Evolutionary conservation across 1,140 invertebrate genomes (phyloP), one percentile per base, ranked within the genome.

Genomic region (Daktulosphaira vitifoliae): DNA sequence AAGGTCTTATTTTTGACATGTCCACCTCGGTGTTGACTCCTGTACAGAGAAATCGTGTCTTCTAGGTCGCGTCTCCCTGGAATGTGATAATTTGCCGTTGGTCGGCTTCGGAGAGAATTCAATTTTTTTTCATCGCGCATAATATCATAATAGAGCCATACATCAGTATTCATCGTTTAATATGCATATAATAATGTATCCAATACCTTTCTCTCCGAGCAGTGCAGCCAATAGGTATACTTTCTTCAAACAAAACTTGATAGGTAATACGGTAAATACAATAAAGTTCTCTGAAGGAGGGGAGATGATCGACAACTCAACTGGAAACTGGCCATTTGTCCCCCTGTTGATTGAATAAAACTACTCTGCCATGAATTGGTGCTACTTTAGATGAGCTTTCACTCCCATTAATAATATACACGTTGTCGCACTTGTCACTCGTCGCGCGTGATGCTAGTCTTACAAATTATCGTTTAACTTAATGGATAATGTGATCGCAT

Each of bases 1-100:
- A 59, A 59, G 54, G 54, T 59, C 23, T 20, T 16, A 26, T 44
- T 25, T 59, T 44, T 13, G 23, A 44, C 23, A 20, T n/a, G 15
- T 22, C 15, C 39, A 46, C 23, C n/a, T 59, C 39, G 25, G 38
- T 20, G 13, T 33, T 11, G 38, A 42, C 53, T 56, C 39, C n/a
- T 25, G 11, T 5, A 26, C 38, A 42, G 39, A 59, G 54, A 59
- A 59, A 59, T 59, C 54, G 29, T 22, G 23, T 46, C 23, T 59
- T 59, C 38, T 59, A 59, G 39, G 53, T 44, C 38, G 22, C 9
- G 20, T n/a, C 9, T 15, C 23, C 8, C 49, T n/a, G 23, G 54
- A 59, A 44, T 29, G 54, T 22, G 23, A 59, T 29, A 22, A 16
- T 42, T 20, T 20, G 20, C 20, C 2, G 11, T 23, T 44, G 5